These are phyloP conservation scores for Zoanthus sociatus DNA, from an alignment of 92 coral and sea anemone species.

Conservation along the genomic window DNA sequence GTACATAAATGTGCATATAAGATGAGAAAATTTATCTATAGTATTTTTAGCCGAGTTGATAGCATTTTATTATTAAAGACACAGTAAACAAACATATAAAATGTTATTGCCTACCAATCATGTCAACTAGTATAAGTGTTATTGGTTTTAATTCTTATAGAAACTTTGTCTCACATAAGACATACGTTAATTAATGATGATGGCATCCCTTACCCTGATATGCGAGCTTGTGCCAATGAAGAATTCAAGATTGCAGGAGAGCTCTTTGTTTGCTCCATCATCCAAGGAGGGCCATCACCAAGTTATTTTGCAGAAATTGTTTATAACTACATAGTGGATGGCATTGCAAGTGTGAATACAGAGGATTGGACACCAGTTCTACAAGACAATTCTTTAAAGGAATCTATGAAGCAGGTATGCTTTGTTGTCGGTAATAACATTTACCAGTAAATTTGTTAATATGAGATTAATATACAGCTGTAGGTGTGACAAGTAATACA, in stretches of 20 bases:
- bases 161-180: slow-evolving; percentile 47
- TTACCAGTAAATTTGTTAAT: slow-evolving; percentile 7
- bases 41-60: slow-evolving; percentile 10
- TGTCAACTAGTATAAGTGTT: slow-evolving; percentile 19
- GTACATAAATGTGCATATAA: slow-evolving; percentile 7
- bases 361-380: slow-evolving; percentile 37
- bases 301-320: slow-evolving; percentile 44
- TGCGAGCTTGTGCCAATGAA: slow-evolving; percentile 42
- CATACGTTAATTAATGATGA: slow-evolving; percentile 37
- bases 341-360: slow-evolving; percentile 37
- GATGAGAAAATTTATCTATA: slow-evolving; percentile 15
- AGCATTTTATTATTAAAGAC: neutral
- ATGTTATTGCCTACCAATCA: slow-evolving; percentile 2
- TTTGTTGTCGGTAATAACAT: slow-evolving; percentile 1
- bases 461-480: slow-evolving; percentile 14
- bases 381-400: slow-evolving; percentile 25
- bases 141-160: slow-evolving; percentile 24
- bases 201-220: slow-evolving; percentile 45
- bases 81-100: slow-evolving; percentile 19
- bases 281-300: slow-evolving; percentile 54
- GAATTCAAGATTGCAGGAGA: slow-evolving; percentile 44
- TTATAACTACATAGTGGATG: slow-evolving; percentile 34
- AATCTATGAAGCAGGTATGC: slow-evolving; percentile 39
- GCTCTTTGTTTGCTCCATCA: slow-evolving; percentile 37
- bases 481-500: slow-evolving; percentile 11